These are phyloP conservation scores for Naja naja DNA, from an alignment of 2,113 vertebrate species.

Conservation along the genomic window DNA sequence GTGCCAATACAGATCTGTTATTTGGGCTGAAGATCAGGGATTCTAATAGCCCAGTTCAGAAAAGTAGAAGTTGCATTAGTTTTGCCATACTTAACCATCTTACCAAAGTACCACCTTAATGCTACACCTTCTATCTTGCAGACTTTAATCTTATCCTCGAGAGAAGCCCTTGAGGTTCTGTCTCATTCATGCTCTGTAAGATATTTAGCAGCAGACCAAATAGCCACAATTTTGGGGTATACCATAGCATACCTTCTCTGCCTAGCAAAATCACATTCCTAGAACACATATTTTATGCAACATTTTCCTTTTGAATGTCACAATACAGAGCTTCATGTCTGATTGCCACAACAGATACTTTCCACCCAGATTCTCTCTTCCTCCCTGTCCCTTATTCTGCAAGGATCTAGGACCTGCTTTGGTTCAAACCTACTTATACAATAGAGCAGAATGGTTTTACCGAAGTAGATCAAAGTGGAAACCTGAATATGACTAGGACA, in stretches of 20 bases:
- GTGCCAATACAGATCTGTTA: neutral
- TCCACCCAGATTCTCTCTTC: too few species aligned
- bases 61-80: neutral
- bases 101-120: neutral
- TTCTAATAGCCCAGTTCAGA: neutral
- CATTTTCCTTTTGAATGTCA: neutral
- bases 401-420: too few species aligned
- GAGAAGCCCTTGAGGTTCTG: neutral
- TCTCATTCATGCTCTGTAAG: neutral
- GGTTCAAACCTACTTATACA: too few species aligned
- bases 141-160: neutral
- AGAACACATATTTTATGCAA: neutral
- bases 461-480: too few species aligned
- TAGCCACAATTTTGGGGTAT: neutral
- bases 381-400: too few species aligned
- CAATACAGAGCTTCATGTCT: too few species aligned
- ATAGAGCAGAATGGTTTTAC: too few species aligned
- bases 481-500: too few species aligned
- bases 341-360: too few species aligned
- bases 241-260: neutral
- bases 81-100: neutral
- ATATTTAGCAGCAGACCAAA: neutral
- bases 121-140: neutral
- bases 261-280: neutral
- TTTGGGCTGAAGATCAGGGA: neutral